Evolutionary conservation across 2,797 vertebrate genomes (phyloP).

Genomic region (Morus bassanus): DNA sequence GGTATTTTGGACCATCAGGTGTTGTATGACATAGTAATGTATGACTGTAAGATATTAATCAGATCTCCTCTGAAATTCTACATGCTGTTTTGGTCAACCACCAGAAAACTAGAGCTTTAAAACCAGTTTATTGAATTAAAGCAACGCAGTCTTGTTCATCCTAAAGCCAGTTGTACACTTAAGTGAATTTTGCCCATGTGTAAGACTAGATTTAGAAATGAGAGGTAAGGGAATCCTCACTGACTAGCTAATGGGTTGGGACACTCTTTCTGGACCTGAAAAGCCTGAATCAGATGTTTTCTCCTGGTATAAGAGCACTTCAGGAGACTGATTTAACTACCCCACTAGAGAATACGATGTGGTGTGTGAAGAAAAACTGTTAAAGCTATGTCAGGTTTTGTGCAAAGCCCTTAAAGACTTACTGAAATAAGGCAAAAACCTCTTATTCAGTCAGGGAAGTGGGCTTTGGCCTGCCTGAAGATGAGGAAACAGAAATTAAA

Average conservation of each 20-base stretch:
- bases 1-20: background rate
- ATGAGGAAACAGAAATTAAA: background rate
- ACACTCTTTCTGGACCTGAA: background rate
- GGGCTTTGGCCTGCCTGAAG: background rate
- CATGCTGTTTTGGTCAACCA: background rate
- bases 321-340: background rate
- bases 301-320: background rate
- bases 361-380: background rate
- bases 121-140: background rate
- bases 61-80: background rate
- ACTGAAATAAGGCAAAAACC: background rate
- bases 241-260: background rate
- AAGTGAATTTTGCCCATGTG: background rate
- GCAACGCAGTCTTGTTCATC: background rate
- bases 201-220: background rate
- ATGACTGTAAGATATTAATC: background rate
- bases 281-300: background rate
- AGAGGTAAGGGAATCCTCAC: background rate
- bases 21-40: background rate
- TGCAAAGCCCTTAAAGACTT: background rate
- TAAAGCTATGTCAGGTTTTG: background rate
- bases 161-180: background rate
- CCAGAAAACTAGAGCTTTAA: background rate
- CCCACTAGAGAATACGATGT: background rate
- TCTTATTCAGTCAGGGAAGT: background rate